Evolutionary conservation across 2,113 vertebrate species (phyloP).

Genomic region (Zosterops pallidus): DNA sequence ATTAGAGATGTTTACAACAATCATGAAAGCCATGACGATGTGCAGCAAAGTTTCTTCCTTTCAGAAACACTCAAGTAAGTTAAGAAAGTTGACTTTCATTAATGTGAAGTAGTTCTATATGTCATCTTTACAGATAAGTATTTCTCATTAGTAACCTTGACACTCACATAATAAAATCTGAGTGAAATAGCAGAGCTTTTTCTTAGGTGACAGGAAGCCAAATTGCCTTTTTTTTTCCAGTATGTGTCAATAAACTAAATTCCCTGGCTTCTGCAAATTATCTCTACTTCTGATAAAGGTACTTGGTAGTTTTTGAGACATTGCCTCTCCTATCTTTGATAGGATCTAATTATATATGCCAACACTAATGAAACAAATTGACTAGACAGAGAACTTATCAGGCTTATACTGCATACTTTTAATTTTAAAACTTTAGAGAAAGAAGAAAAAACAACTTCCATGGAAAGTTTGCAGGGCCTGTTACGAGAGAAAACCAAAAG

Average conservation of each 20-base stretch:
- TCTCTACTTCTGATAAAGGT: neutral
- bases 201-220: neutral
- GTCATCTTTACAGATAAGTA: neutral
- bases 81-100: neutral
- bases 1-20: slow-evolving; percentile 88
- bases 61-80: slow-evolving; percentile 97
- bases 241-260: neutral
- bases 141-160: neutral
- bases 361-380: neutral
- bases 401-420: neutral
- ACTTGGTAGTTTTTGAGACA: neutral
- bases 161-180: neutral
- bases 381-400: neutral
- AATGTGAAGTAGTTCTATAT: neutral
- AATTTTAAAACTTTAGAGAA: neutral
- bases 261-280: neutral
- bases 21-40: slow-evolving; percentile 87
- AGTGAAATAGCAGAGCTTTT: neutral
- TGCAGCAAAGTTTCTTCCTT: slow-evolving; percentile 97
- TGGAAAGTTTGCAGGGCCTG: neutral
- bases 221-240: neutral
- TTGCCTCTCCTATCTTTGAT: neutral
- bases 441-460: neutral
- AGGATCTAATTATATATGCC: neutral
- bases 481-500: neutral